These are phyloP conservation scores for Antheraea assamensis DNA, from an alignment of 2,888 invertebrate species.

Conservation along the genomic window DNA sequence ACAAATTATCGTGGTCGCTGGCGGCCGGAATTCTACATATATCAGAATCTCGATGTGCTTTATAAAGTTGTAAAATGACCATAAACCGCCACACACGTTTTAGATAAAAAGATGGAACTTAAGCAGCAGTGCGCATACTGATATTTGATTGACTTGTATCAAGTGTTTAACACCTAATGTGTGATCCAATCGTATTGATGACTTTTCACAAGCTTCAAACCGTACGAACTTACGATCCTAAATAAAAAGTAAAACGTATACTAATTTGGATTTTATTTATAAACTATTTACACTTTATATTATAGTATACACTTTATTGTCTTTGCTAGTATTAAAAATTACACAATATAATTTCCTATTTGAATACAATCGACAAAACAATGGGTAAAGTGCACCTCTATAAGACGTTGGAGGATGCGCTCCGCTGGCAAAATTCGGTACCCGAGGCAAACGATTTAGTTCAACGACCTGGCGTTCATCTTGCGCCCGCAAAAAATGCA, in stretches of 20 bases:
- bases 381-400: constrained; percentile 34
- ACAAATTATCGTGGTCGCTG: constrained; percentile 59
- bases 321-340: not conserved
- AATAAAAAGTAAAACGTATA: not conserved
- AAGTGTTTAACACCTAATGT: constrained; percentile 57
- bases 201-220: not conserved
- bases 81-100: constrained; percentile 55
- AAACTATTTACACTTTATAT: not conserved
- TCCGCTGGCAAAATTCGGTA: constrained; percentile 70
- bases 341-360: not conserved
- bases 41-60: constrained; percentile 54
- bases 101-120: constrained; percentile 49
- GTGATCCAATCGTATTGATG: constrained; percentile 31
- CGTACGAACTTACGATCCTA: not conserved
- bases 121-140: constrained; percentile 54
- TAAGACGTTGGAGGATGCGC: constrained; percentile 59
- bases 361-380: constrained; percentile 5
- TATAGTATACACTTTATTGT: too few species aligned
- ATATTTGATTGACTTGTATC: constrained; percentile 50
- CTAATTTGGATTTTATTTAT: not conserved
- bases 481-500: constrained; percentile 79
- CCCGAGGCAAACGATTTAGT: constrained; percentile 68
- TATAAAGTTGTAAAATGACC: constrained; percentile 47
- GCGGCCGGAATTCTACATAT: constrained; percentile 49
- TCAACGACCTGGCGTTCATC: constrained; percentile 75